Evolutionary conservation across 23 tunicate genomes (phyloP), one percentile per base, ranked within the genome.

Genomic region (Ascidia mentula): DNA sequence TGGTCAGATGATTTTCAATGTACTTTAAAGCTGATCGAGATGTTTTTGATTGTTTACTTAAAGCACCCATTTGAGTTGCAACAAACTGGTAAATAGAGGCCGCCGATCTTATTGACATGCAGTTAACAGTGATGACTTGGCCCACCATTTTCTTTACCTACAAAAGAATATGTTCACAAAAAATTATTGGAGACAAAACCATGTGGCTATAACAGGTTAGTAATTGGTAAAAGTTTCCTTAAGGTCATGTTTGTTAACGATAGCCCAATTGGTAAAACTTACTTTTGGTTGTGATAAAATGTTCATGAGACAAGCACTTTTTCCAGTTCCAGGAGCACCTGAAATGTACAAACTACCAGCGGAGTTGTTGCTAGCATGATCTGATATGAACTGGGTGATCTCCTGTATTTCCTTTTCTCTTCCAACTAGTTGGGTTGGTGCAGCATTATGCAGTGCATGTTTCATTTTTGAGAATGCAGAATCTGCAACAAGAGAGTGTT

Each of bases 321-420:
- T 95, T 73, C 99, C 99, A 20, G 99, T 95, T 6, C 99, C 99
- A 13, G 99, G 99, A 26, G 94, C 91, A 22, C 99, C 99, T 45
- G 99, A 95, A 33, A 95, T 85, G 45, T 95, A 95, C 73, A 95
- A 39, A 46, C 97, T 86, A 20, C 87, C 90, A 17, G 97, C 38
- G 1, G 36, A 73, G 3, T 40, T 6, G 15, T 72, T 53, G 39
- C 34, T 76, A 34, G 70, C 83, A 45, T 75, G 72, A 60, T 59
- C 72, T 22, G 42, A 17, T 6, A 91, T 78, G 59, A 91, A 91
- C 3, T 59, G 15, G 33, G 84, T 37, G 17, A 91, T 91, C 77
- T 78, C 84, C 9, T 40, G 53, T 13, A 80, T 59, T 78, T 91
- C 97, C 0, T 34, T 34, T 18, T 86, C 91, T 32, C 97, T 80